phyloP scores from a whole-genome alignment of 1,140 invertebrate species.

The Hycleus cichorii region DNA sequence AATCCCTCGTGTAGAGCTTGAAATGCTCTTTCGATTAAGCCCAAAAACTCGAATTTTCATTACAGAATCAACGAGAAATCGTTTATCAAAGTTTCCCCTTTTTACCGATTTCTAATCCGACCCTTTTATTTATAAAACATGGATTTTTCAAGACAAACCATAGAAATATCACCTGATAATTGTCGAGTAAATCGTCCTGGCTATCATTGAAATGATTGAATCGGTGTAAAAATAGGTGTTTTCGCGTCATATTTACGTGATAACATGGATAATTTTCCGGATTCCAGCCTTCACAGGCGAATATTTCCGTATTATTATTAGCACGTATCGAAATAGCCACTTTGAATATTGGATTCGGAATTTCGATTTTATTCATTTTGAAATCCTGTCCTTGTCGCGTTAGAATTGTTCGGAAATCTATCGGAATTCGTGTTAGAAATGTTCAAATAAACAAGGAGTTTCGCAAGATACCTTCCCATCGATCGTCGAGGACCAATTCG shows the following conservation, averaged over 20 bases:
- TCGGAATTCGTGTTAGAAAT: neutral
- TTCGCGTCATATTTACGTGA: slow-evolving; percentile 21
- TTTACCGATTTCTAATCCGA: too few relatives aligned
- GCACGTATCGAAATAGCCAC: slow-evolving; percentile 26
- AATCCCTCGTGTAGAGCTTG: too few relatives aligned
- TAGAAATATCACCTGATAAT: slow-evolving; percentile 17
- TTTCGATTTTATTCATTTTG: slow-evolving; percentile 21
- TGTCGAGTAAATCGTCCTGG: slow-evolving; percentile 11
- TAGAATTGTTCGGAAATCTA: slow-evolving; percentile 3
- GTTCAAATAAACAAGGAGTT: neutral
- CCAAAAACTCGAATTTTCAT: too few relatives aligned
- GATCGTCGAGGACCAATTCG: slow-evolving; percentile 24
- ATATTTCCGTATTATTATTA: slow-evolving; percentile 20
- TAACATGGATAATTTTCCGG: slow-evolving; percentile 29
- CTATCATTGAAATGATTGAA: slow-evolving; percentile 6
- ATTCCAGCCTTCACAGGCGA: slow-evolving; percentile 27
- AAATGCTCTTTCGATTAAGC: too few relatives aligned
- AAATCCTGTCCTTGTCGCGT: slow-evolving; percentile 1
- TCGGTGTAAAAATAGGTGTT: slow-evolving; percentile 20
- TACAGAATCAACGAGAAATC: too few relatives aligned
- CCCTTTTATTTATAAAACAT: too few relatives aligned
- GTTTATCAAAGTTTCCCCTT: too few relatives aligned
- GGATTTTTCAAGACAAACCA: too few relatives aligned
- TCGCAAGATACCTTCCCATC: slow-evolving; percentile 26
- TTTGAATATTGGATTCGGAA: slow-evolving; percentile 17